A percentile compares a stretch with the other conserved stretches of the same genome.
Conservation (phyloP, 1,140 invertebrate genomes). For the Caerostris darwini region DNA sequence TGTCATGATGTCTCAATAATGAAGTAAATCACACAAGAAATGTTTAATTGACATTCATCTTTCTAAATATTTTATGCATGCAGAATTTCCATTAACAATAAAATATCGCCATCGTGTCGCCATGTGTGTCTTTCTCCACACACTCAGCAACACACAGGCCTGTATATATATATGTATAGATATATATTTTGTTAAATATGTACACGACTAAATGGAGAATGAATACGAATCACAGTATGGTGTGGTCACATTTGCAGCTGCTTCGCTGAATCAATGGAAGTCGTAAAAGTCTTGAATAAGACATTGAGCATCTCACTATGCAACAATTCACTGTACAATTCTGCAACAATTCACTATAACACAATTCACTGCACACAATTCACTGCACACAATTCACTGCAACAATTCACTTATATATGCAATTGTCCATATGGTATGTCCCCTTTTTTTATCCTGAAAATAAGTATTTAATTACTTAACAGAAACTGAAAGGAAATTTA, state of each 20-base stretch:
- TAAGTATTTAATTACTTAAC: no score
- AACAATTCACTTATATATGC: no score
- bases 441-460: no score
- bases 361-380: no score
- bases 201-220: background rate
- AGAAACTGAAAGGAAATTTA: no score
- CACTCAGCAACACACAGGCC: background rate
- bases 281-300: background rate
- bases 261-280: background rate
- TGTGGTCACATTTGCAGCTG: background rate
- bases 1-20: background rate
- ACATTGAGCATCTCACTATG: background rate
- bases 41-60: background rate
- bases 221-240: conserved; percentile 27
- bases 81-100: conserved; percentile 11
- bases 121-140: background rate
- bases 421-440: no score
- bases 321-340: no score
- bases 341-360: no score
- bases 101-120: conserved; percentile 21
- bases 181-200: background rate
- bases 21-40: background rate
- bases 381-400: no score
- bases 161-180: background rate
- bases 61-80: conserved; percentile 29